phyloP scores from a whole-genome alignment of 2,888 invertebrate species.

The Ditylenchus weischeri region DNA sequence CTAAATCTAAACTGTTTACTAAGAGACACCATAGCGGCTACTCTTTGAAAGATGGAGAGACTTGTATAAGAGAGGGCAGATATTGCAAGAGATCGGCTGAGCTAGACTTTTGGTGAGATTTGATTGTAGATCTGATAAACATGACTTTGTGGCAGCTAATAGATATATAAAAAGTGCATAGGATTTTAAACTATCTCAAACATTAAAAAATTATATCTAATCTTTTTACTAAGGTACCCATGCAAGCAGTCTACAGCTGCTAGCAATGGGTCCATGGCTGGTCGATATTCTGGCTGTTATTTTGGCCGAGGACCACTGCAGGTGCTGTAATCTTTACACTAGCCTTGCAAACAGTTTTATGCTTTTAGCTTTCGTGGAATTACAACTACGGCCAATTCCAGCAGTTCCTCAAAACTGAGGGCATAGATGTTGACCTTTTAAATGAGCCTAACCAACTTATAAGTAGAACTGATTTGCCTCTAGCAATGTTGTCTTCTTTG shows the following conservation, averaged over 20 bases:
- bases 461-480: conserved; percentile 54
- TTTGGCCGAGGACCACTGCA: conserved; percentile 56
- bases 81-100: conserved; percentile 20
- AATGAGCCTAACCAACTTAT: conserved; percentile 49
- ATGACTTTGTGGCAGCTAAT: background rate
- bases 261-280: conserved; percentile 28
- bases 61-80: conserved; percentile 28
- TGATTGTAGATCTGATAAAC: background rate
- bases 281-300: conserved; percentile 51
- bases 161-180: no score
- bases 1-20: conserved; percentile 43
- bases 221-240: conserved; percentile 19
- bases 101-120: conserved; percentile 18
- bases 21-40: conserved; percentile 35
- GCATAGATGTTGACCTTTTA: conserved; percentile 50
- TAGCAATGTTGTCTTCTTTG: conserved; percentile 54
- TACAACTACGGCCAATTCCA: conserved; percentile 58
- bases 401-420: conserved; percentile 41
- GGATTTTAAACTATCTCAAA: no score
- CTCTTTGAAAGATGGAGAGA: conserved; percentile 40
- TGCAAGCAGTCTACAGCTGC: conserved; percentile 14
- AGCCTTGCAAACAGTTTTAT: no score
- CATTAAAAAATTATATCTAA: background rate
- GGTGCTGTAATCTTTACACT: conserved; percentile 19
- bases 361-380: conserved; percentile 43